Evolutionary conservation across 2,113 vertebrate genomes (phyloP).

Genomic region (Himantopus leucocephalus): DNA sequence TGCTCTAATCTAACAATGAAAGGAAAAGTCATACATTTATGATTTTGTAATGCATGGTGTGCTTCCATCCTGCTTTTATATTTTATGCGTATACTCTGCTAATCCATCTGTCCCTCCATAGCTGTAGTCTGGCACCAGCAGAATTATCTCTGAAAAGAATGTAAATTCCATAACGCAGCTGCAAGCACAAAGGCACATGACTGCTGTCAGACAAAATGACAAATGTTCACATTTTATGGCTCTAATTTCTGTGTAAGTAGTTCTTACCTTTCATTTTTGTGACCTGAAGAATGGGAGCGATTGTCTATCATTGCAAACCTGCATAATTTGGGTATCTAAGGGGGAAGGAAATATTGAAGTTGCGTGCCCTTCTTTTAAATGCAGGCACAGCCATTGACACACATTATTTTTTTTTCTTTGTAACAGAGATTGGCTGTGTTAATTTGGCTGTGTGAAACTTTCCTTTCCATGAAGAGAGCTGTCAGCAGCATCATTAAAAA

Average conservation of each 20-base stretch:
- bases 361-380: background rate
- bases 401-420: background rate
- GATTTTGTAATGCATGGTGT: background rate
- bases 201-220: conserved; percentile 36
- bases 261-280: conserved; percentile 34
- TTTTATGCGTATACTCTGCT: conserved; percentile 23
- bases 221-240: conserved; percentile 27
- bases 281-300: background rate
- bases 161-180: conserved; percentile 47
- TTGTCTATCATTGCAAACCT: background rate
- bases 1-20: background rate
- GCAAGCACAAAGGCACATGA: conserved; percentile 37
- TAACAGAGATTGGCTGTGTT: background rate
- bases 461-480: background rate
- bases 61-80: conserved; percentile 11
- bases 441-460: background rate
- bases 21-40: background rate
- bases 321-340: background rate
- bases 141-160: conserved; percentile 57
- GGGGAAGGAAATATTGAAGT: background rate
- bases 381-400: background rate
- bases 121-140: conserved; percentile 55
- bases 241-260: conserved; percentile 22
- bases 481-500: background rate
- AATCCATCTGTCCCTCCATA: conserved; percentile 51